A percentile compares a stretch with the other conserved stretches of the same genome.
Evolutionary conservation across 2,797 vertebrate species (phyloP).

Genomic region (Pseudocheirus occidentalis): DNA sequence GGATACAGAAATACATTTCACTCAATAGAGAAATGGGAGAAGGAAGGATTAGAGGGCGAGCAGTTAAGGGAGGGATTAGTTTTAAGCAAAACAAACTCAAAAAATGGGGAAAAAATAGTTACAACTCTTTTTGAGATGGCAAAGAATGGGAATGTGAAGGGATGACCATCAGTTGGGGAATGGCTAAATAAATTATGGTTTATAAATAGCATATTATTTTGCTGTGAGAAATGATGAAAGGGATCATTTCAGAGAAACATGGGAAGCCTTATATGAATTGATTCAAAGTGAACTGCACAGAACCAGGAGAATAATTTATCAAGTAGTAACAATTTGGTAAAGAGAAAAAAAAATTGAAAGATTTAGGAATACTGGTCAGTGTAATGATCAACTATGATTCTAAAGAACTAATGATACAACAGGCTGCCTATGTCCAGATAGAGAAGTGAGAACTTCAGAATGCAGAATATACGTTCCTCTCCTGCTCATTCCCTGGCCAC

Average conservation of each 20-base stretch:
- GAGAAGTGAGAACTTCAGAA: not conserved
- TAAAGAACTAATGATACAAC: not conserved
- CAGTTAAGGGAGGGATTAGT: too few relatives aligned
- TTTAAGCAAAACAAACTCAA: not conserved
- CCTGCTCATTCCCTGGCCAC: accelerated
- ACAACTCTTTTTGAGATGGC: not conserved
- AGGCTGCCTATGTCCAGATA: not conserved
- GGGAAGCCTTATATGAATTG: not conserved
- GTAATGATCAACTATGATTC: not conserved
- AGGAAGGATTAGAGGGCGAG: not conserved
- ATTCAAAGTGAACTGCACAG: not conserved
- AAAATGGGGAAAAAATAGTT: not conserved
- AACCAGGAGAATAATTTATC: not conserved
- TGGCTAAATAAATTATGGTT: not conserved
- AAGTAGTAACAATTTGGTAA: not conserved
- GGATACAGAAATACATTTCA: not conserved
- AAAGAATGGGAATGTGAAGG: not conserved
- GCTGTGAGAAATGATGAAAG: not conserved
- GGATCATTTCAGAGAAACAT: not conserved
- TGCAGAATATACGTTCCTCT: not conserved
- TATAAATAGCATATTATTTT: not conserved
- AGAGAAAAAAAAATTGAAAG: not conserved
- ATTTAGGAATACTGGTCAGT: not conserved
- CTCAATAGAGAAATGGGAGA: not conserved
- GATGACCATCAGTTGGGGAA: not conserved